Base-by-base conservation (phyloP, 2,888 invertebrate species). In the Cephus pygmeus region DNA sequence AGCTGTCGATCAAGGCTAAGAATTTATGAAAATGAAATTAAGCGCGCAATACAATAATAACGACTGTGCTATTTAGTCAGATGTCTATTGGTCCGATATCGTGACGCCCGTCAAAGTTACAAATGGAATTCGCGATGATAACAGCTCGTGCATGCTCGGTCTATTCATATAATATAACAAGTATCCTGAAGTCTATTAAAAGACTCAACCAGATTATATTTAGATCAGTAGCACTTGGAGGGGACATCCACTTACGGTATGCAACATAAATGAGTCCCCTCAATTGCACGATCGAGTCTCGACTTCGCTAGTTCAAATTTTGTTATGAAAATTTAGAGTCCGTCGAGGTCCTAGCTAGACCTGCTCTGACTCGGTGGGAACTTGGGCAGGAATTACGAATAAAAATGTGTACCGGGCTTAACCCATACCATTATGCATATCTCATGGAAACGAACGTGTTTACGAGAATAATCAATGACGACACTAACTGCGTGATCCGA, bases 1-100 rank as follows among this genome's bases (percentile, higher is more conserved):
- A 88, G 88, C 85, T 89, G 88, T 6, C 23, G 76, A 36, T 69
- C 76, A 69, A 76, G 76, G 69, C 35, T 69, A 35, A 35, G 76
- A 30, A 76, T 34, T 76, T 69, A 69, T 69, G 35, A 34, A n/a
- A 69, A 71, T 34, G 31, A 69, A 76, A 69, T 75, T 30, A 36
- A 76, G 15, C n/a, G 35, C 56, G 23, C 56, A 23, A 0, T 0
- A 56, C 23, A 56, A 56, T 23, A 40, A 23, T 56, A 56, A 56
- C 15, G 56, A 2, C 23, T 56, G 56, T 80, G 79, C 77, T 85
- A 79, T 85, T 85, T 85, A 81, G 77, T 83, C 84, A 85, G 83
- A 83, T 85, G 85, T 83, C 83, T 79, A 30, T 56, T 56, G 23
- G 56, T 23, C 56, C 56, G 56, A 23, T 23, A 23, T 56, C 23